A percentile compares a stretch with the other conserved stretches of the same genome.
These are phyloP conservation scores for Epinephelus cyanopodus DNA, from an alignment of 2,113 vertebrate species.

Conservation along the genomic window DNA sequence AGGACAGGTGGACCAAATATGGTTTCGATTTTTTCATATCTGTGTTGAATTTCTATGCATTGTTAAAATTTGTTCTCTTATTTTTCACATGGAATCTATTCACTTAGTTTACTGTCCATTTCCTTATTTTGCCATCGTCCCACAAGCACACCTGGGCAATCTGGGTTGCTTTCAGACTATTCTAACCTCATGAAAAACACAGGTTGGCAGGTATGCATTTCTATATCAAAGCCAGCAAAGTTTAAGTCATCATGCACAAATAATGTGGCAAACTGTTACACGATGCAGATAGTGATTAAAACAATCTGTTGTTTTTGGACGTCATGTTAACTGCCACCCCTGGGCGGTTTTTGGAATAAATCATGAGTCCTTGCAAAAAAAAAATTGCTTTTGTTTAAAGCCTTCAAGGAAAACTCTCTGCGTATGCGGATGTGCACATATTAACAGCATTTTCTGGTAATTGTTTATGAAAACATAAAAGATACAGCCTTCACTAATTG, in stretches of 20 bases:
- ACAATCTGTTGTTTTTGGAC: constrained; percentile 46
- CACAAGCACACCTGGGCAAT: neutral
- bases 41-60: neutral
- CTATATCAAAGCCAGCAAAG: constrained; percentile 31
- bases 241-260: constrained; percentile 37
- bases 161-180: neutral
- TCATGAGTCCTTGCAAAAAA: constrained; percentile 10
- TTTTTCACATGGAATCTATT: constrained; percentile 2
- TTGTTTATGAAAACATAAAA: constrained; percentile 11
- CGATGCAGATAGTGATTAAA: constrained; percentile 48
- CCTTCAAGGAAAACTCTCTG: constrained; percentile 17
- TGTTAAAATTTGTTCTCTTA: neutral
- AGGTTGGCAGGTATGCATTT: constrained; percentile 20
- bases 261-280: constrained; percentile 40
- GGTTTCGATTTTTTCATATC: neutral
- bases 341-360: constrained; percentile 30
- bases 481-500: neutral
- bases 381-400: constrained; percentile 22
- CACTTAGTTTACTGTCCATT: neutral
- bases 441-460: constrained; percentile 10
- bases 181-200: constrained; percentile 32
- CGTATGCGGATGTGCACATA: neutral
- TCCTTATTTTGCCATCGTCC: neutral
- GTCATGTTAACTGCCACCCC: constrained; percentile 26
- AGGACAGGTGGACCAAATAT: neutral